Percentiles rank a stretch among this genome's conserved stretches.
These are phyloP conservation scores for Microcebus griseorufus DNA, from an alignment of 2,113 vertebrate genomes.

Conservation along the genomic window DNA sequence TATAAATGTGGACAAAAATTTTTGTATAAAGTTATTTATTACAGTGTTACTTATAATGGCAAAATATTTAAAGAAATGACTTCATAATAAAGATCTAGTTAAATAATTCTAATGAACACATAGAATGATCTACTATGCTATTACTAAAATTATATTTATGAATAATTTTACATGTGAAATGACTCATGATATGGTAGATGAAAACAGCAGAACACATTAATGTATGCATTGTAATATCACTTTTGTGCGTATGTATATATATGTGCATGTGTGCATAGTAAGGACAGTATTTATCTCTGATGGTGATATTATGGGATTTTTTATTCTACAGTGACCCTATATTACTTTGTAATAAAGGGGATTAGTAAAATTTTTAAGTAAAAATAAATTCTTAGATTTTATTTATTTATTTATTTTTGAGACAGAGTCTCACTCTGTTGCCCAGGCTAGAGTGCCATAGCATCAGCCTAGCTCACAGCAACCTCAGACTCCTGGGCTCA, in stretches of 20 bases:
- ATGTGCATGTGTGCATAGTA: fast-evolving
- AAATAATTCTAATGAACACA: not conserved
- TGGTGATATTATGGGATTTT: not conserved
- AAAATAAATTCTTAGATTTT: not conserved
- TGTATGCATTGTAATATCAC: not conserved
- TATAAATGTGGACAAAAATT: not conserved
- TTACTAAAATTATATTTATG: not conserved
- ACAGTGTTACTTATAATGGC: not conserved
- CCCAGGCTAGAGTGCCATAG: no score
- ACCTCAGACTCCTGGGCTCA: no score
- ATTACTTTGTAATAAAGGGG: not conserved
- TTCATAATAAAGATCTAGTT: not conserved
- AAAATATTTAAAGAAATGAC: not conserved
- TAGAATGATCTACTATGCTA: not conserved
- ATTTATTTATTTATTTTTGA: not conserved
- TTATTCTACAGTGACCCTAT: not conserved
- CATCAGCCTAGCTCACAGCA: no score
- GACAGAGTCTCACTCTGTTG: no score
- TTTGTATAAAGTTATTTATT: not conserved
- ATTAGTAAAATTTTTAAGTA: not conserved
- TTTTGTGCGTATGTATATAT: not conserved
- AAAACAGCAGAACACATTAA: not conserved
- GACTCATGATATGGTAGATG: not conserved
- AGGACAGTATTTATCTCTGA: not conserved
- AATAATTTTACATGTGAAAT: not conserved